Percentiles rank a stretch among this genome's conserved stretches.
Conservation (phyloP, 2,113 vertebrate species). For the Ancistrus triradiatus region DNA sequence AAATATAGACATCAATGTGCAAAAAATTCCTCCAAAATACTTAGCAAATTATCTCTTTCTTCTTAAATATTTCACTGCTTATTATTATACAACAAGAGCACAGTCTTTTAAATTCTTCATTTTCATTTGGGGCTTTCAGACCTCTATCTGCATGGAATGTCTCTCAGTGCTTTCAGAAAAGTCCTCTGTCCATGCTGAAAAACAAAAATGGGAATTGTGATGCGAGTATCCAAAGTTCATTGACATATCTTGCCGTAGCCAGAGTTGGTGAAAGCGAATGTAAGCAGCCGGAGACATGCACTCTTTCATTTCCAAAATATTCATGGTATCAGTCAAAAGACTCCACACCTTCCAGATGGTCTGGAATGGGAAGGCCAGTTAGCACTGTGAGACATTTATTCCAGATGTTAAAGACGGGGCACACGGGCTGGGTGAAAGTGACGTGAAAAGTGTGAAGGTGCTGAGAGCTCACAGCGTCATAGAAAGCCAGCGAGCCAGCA, state of each 20-base stretch:
- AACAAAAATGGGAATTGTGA: neutral
- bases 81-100: slow-evolving; percentile 33
- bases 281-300: neutral
- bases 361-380: slow-evolving; percentile 94
- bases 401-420: slow-evolving; percentile 96
- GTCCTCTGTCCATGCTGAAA: neutral
- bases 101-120: slow-evolving; percentile 43
- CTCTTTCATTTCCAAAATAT: neutral
- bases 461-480: slow-evolving; percentile 89
- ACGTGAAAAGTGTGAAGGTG: slow-evolving; percentile 94
- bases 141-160: neutral
- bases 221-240: neutral
- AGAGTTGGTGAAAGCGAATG: slow-evolving; percentile 1
- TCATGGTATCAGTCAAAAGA: slow-evolving; percentile 68
- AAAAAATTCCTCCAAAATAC: slow-evolving; percentile 19
- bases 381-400: slow-evolving; percentile 95
- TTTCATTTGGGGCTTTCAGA: slow-evolving; percentile 25
- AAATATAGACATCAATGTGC: slow-evolving; percentile 43
- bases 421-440: slow-evolving; percentile 87
- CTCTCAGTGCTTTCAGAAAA: neutral
- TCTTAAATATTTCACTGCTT: slow-evolving; percentile 52
- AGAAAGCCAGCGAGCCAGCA: slow-evolving; percentile 87
- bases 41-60: slow-evolving; percentile 34
- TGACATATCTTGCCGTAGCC: neutral
- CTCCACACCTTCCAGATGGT: slow-evolving; percentile 87